Conservation (phyloP, 2,113 vertebrate genomes). For the Capreolus pygargus region DNA sequence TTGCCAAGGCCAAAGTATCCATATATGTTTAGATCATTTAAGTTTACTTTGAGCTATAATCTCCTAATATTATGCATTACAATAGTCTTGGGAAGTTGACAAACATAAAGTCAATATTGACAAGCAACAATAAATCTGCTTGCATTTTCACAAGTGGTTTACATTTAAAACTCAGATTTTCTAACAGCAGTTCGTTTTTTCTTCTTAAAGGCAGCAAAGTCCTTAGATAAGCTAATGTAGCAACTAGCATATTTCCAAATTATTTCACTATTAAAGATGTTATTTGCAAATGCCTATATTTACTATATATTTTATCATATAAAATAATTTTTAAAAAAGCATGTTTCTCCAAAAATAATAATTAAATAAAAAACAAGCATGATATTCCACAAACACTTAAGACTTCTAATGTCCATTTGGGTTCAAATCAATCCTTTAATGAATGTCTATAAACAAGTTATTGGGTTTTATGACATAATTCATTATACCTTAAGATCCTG, state of each 20-base stretch:
- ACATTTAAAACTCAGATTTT: not conserved
- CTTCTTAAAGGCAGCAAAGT: not conserved
- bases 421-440: constrained; percentile 8
- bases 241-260: not conserved
- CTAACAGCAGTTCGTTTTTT: not conserved
- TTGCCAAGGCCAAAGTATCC: not conserved
- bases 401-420: not conserved
- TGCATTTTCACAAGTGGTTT: constrained; percentile 11
- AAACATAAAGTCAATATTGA: constrained; percentile 23
- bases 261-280: not conserved
- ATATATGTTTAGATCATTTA: not conserved
- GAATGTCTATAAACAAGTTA: not conserved
- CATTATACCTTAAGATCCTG: constrained; percentile 93
- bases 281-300: not conserved
- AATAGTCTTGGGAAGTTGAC: not conserved
- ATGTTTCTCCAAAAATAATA: not conserved
- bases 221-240: not conserved
- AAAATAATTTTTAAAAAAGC: constrained; percentile 7
- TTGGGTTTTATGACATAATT: not conserved
- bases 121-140: not conserved
- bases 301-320: not conserved
- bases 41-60: constrained; percentile 16
- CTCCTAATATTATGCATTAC: not conserved
- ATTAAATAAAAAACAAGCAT: constrained; percentile 18
- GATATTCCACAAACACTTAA: constrained; percentile 21